Conservation (phyloP, 2,888 invertebrate species). For the Tachystola acroxantha region DNA sequence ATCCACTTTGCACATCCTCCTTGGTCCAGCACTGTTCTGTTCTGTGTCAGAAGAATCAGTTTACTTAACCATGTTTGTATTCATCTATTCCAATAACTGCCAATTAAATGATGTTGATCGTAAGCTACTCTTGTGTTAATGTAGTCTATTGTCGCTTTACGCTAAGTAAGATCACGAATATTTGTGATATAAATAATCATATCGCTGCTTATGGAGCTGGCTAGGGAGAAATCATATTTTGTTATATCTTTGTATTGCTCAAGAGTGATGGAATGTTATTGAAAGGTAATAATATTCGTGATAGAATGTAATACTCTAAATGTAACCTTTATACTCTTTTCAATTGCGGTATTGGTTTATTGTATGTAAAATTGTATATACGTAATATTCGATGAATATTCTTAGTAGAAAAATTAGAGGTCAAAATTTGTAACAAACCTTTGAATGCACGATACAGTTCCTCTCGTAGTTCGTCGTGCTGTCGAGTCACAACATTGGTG, state of each 20-base stretch:
- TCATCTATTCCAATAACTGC: constrained; percentile 1
- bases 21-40: constrained; percentile 33
- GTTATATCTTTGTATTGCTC: constrained; percentile 72
- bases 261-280: constrained; percentile 29
- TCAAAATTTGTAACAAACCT: constrained; percentile 67
- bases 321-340: constrained; percentile 30
- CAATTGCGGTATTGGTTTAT: constrained; percentile 34
- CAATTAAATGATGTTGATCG: not conserved
- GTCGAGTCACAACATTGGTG: constrained; percentile 54
- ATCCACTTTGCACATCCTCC: constrained; percentile 41
- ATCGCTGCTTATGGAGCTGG: constrained; percentile 62
- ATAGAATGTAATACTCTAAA: constrained; percentile 35
- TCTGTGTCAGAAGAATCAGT: not conserved
- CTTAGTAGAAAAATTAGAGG: constrained; percentile 38
- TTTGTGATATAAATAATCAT: constrained; percentile 65
- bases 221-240: constrained; percentile 62
- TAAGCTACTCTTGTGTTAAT: no score
- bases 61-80: not conserved
- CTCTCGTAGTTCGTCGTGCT: constrained; percentile 72
- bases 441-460: constrained; percentile 75
- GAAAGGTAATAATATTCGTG: constrained; percentile 41
- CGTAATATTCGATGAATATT: constrained; percentile 41
- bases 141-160: constrained; percentile 12
- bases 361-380: constrained; percentile 48
- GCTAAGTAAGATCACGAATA: constrained; percentile 27